Base-by-base conservation (phyloP, 2,797 vertebrate species). In the Channallabes apus region DNA sequence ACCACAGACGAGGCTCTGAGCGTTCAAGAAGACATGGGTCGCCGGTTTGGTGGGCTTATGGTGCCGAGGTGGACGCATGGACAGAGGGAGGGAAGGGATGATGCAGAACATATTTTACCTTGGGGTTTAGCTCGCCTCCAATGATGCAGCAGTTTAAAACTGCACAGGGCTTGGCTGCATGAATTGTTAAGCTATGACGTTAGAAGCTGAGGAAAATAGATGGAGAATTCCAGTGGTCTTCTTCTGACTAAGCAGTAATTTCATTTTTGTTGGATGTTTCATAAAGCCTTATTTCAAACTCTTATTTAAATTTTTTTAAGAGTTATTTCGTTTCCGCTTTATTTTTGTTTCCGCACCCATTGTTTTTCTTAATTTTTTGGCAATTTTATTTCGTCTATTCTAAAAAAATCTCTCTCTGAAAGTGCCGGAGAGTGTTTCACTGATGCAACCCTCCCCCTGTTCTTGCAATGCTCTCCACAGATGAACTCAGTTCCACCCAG, bases 341-440 rank as follows among this genome's bases (percentile, higher is more conserved):
- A 15, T 79, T 41, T 62, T 22, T 62, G 4, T 46, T 58, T 41
- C 58, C 22, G 17, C n/a, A 15, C 18, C 56, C 17, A 22, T 8
- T 32, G 51, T 38, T 24, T 78, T 69, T 80, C 41, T 83, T 3
- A 32, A 29, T 73, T 7, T 35, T 41, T 81, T 32, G 22, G 22
- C 58, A 41, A n/a, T 51, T 4, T 29, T 29, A 35, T 76, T n/a
- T 61, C 18, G 32, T 46, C 67, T 24, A 58, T 59, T 79, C 27
- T 8, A 6, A 54, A n/a, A 14, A 17, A 29, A 15, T 46, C 32
- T 73, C 58, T 35, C 67, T n/a, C 20, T 54, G 85, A 69, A 88
- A 88, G 90, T 87, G 86, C 90, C 87, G 91, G 90, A 91, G 88
- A 86, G 69, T 82, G 91, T 82, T 89, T 85, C 86, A 88, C 88